Base-by-base conservation (phyloP, 1,140 invertebrate species). In the Drosophila trapezifrons region DNA sequence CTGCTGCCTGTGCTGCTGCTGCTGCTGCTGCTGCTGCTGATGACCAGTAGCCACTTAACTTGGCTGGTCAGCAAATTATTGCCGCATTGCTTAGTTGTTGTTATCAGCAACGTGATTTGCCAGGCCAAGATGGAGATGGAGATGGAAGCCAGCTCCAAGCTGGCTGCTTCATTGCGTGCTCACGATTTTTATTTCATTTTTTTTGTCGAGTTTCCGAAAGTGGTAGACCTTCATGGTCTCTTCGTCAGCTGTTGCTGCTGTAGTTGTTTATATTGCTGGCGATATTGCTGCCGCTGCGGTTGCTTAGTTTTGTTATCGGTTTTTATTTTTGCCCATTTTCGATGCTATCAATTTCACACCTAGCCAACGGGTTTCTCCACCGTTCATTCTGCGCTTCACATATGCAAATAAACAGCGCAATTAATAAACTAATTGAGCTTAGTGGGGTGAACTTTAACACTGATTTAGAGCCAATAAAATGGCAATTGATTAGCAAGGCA, bases 191-290 rank as follows among this genome's bases (percentile, higher is more conserved):
- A 63, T 69, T 67, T 80, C 60, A 57, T 56, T 79, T 82, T 79
- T 82, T 80, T 86, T 9, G 78, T 90, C 69, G 78, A 89, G 75
- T 90, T 82, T 90, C 86, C 55, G 86, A 90, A 90, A 90, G 86
- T 90, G 86, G 86, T 77, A 90, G 86, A 90, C 86, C 86, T 90
- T 90, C 86, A 76, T 76, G 73, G 73, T 66, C 73, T 76, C 63
- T 66, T 76, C 73, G 42, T 76, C 73, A 71, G 72, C 55, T 58
- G 79, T 82, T 63, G 71, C 43, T 47, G 64, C 40, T 55, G 49
- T 51, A 55, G 45, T 43, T 77, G 62, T 17, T 49, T 58, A 47
- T 56, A 43, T 43, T 43, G 59, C 38, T 22, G 62, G 63, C 65
- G 70, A 22, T 60, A 63, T 20, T 47, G 70, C 20, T 58, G 10